Evolutionary conservation across 2,797 vertebrate species (phyloP), one percentile per base, ranked within the genome.

Genomic region (Cynopterus sphinx): DNA sequence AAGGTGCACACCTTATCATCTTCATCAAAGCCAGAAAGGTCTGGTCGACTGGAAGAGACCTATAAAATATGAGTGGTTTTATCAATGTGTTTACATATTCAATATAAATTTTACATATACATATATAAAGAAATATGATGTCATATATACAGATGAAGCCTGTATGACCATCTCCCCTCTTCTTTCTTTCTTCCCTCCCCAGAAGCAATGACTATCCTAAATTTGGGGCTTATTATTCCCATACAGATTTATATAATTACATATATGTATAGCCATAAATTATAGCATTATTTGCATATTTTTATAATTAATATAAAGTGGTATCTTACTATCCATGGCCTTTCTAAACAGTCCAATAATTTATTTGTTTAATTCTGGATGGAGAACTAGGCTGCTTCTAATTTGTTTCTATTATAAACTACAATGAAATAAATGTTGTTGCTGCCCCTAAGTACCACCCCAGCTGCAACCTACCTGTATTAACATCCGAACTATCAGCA

Each of bases 31-130:
- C 98, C 98, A 88, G 98, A 99, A 96, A 99, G 98, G 96, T 99
- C 99, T 78, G 98, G 98, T 98, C 99, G 99, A 98, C 99, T 99
- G 95, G 99, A 99, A 51, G 99, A 99, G 5, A 99, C 98, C 99
- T 99, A 92, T 0, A 93, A 97, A 92, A 98, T 55, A 98, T 9
- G 46, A 96, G 86, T 1, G n/a, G 22, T 88, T 95, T 96, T 31
- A 91, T 74, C 59, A 84, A 79, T 36, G 16, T 65, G 51, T 31
- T 94, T 49, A 78, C 2, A 24, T 33, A 55, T 41, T 91, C 82
- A 61, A 83, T 6, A 81, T 22, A 59, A 71, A 67, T 28, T 43
- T 28, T 43, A 92, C 26, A 53, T 11, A 36, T 17, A 39, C 1
- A 16, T 9, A 63, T 53, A 73, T 67, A 94, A 88, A 87, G 26